Evolutionary conservation across 2,888 invertebrate species (phyloP).

Genomic region (Trachelus tabidus): DNA sequence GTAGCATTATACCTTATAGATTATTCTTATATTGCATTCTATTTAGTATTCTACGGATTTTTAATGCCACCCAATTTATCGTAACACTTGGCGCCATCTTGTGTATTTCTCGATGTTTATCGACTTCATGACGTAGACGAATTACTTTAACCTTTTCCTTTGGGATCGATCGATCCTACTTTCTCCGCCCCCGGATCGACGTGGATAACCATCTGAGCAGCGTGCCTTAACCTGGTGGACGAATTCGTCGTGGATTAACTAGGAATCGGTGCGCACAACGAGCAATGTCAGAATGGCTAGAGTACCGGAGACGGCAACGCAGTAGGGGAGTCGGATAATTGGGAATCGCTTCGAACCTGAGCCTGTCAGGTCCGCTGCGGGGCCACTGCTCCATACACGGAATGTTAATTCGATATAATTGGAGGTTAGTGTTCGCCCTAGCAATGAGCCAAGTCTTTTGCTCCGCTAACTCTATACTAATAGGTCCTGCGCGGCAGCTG

Average conservation of each 20-base stretch:
- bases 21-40: background rate
- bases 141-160: background rate
- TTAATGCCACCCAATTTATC: background rate
- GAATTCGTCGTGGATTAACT: background rate
- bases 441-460: slow-evolving; percentile 3
- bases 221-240: background rate
- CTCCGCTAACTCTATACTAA: slow-evolving; percentile 5
- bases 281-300: background rate
- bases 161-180: background rate
- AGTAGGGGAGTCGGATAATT: slow-evolving; percentile 36
- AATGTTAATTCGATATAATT: slow-evolving; percentile 38
- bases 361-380: slow-evolving; percentile 29
- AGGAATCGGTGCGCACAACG: background rate
- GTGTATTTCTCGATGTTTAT: background rate
- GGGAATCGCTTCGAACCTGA: slow-evolving; percentile 32
- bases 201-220: background rate
- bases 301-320: slow-evolving; percentile 25
- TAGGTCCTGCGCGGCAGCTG: background rate
- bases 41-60: background rate
- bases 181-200: background rate
- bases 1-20: background rate
- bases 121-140: background rate
- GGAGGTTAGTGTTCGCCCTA: slow-evolving; percentile 15
- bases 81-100: background rate
- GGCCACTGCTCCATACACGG: slow-evolving; percentile 15